phyloP scores from a whole-genome alignment of 2,888 invertebrate genomes.

The Agelastica alni region DNA sequence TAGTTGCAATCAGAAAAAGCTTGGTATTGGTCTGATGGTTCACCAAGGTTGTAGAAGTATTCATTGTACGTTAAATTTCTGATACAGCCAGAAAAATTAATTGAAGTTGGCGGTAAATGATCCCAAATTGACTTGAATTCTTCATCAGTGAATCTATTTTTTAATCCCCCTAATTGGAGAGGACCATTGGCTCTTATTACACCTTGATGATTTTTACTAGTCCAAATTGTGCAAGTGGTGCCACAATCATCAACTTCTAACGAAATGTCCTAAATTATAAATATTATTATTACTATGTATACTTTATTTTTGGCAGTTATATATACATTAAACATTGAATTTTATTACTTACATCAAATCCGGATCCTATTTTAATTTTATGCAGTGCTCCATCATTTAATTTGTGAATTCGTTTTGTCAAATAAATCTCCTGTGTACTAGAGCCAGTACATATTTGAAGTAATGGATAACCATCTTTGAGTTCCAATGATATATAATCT shows the following conservation, averaged over 20 bases:
- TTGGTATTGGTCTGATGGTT: constrained; percentile 69
- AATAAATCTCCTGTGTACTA: constrained; percentile 73
- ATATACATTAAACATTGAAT: background rate
- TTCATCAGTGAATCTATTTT: constrained; percentile 67
- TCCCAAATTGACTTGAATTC: constrained; percentile 71
- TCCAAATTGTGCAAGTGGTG: constrained; percentile 50
- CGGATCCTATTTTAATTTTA: constrained; percentile 78
- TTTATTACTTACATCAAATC: constrained; percentile 47
- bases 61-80: constrained; percentile 87
- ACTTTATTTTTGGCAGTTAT: background rate
- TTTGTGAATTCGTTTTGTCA: constrained; percentile 61
- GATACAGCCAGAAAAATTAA: constrained; percentile 86
- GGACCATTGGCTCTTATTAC: constrained; percentile 76
- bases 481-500: constrained; percentile 90
- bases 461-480: constrained; percentile 80
- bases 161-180: constrained; percentile 81
- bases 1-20: constrained; percentile 76
- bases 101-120: constrained; percentile 68
- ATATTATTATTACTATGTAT: background rate
- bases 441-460: constrained; percentile 87
- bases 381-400: constrained; percentile 87
- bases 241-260: constrained; percentile 54
- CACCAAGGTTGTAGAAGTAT: constrained; percentile 86
- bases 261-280: constrained; percentile 53
- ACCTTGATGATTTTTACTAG: constrained; percentile 42